phyloP scores from a whole-genome alignment of 2,797 vertebrate species.

The Huso huso region DNA sequence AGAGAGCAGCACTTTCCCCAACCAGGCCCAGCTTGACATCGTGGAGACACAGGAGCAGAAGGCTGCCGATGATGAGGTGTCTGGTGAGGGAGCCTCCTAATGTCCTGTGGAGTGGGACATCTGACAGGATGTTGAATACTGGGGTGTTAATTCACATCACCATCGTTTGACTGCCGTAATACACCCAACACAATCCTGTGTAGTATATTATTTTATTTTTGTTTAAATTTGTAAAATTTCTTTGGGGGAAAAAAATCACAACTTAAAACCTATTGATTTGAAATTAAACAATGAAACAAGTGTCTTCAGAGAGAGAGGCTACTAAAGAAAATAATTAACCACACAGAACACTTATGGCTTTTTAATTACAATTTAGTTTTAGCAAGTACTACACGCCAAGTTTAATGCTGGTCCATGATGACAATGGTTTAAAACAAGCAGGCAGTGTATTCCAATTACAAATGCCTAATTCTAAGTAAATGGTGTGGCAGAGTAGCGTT shows the following conservation, averaged over 20 bases:
- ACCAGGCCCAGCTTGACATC: slow-evolving; percentile 58
- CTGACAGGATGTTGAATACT: slow-evolving; percentile 56
- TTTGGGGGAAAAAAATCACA: not conserved
- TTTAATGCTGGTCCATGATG: too few relatives aligned
- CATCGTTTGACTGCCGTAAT: slow-evolving; percentile 31
- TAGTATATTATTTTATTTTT: slow-evolving; percentile 26
- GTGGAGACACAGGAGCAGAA: slow-evolving; percentile 64
- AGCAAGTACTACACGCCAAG: too few relatives aligned
- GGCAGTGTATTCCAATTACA: too few relatives aligned
- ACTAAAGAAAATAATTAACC: too few relatives aligned
- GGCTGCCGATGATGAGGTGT: slow-evolving; percentile 68
- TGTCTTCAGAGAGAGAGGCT: too few relatives aligned
- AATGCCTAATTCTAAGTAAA: too few relatives aligned
- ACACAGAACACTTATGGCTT: too few relatives aligned
- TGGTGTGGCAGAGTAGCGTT: too few relatives aligned
- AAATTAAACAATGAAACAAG: too few relatives aligned
- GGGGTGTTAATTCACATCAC: slow-evolving; percentile 46
- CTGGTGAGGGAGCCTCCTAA: slow-evolving; percentile 89
- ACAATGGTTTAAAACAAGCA: too few relatives aligned
- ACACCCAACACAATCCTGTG: slow-evolving; percentile 27
- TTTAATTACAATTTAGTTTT: too few relatives aligned
- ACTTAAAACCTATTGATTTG: slow-evolving; percentile 11
- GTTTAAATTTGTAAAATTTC: slow-evolving; percentile 1
- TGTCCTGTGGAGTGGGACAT: slow-evolving; percentile 61
- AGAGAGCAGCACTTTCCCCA: slow-evolving; percentile 49